Conservation (phyloP, 2,888 invertebrate species). For the Exocentrus adspersus region DNA sequence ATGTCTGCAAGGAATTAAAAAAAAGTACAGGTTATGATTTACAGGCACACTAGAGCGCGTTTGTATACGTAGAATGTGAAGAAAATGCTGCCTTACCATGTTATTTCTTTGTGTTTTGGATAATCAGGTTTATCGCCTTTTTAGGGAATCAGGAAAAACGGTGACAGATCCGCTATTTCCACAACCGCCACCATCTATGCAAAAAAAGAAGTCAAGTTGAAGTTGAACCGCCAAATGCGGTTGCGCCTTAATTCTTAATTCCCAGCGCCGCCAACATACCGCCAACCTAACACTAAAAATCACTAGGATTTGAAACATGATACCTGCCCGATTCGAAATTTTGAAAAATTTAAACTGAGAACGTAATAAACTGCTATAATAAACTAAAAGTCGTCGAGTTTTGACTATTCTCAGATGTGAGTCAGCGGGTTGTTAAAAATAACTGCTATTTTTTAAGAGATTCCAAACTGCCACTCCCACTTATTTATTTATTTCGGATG, state of each 20-base stretch:
- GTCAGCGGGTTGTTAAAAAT: too few species aligned
- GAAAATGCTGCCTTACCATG: slow-evolving; percentile 14
- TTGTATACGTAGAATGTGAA: neutral
- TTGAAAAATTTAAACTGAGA: too few species aligned
- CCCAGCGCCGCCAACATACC: slow-evolving; percentile 22
- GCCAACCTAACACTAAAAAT: too few species aligned
- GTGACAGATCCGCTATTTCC: slow-evolving; percentile 34
- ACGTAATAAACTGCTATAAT: too few species aligned
- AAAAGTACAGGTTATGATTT: slow-evolving; percentile 18
- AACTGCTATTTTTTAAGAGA: too few species aligned
- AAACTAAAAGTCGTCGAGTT: too few species aligned
- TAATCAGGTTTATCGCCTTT: slow-evolving; percentile 20
- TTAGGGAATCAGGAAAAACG: slow-evolving; percentile 34
- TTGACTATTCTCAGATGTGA: too few species aligned
- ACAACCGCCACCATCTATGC: slow-evolving; percentile 6
- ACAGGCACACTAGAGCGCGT: neutral
- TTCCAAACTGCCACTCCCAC: too few species aligned
- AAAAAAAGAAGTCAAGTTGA: slow-evolving; percentile 36
- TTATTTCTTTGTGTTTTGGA: slow-evolving; percentile 19
- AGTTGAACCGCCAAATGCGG: slow-evolving; percentile 37
- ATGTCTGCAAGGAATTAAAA: slow-evolving; percentile 14
- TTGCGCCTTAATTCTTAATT: slow-evolving; percentile 30
- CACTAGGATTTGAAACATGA: slow-evolving; percentile 20
- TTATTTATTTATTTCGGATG: too few species aligned
- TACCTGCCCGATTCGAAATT: too few species aligned